Conservation (phyloP, 1,140 invertebrate species). For the Calycopis cecrops region DNA sequence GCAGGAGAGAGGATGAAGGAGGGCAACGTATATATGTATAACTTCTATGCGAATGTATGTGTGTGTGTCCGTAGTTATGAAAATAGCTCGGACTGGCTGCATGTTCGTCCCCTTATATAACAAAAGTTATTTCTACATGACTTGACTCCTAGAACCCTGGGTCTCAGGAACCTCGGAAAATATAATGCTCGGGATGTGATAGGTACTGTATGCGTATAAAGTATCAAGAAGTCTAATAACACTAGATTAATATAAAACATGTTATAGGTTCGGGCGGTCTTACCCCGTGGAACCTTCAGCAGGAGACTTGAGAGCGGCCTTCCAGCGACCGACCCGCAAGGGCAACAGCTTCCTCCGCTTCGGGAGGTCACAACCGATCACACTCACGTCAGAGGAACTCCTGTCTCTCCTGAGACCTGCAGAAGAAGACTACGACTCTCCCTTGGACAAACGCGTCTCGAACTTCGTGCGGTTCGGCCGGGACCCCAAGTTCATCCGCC, state of each 20-base stretch:
- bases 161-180: too few relatives aligned
- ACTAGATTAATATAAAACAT: too few relatives aligned
- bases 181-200: too few relatives aligned
- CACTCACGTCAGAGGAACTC: slow-evolving; percentile 53
- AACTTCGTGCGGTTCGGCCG: slow-evolving; percentile 57
- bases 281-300: slow-evolving; percentile 55
- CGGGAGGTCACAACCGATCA: slow-evolving; percentile 51
- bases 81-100: too few relatives aligned
- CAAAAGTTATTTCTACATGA: too few relatives aligned
- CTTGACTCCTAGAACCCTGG: too few relatives aligned
- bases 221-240: not conserved
- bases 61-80: too few relatives aligned
- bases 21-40: too few relatives aligned
- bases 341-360: slow-evolving; percentile 63
- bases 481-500: slow-evolving; percentile 56
- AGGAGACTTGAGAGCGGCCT: slow-evolving; percentile 49
- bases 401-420: slow-evolving; percentile 48
- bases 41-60: too few relatives aligned
- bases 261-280: slow-evolving; percentile 54
- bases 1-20: too few relatives aligned
- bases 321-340: slow-evolving; percentile 43
- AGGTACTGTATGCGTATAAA: slow-evolving; percentile 4
- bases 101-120: too few relatives aligned
- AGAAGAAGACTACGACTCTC: slow-evolving; percentile 54
- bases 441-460: slow-evolving; percentile 42